Percentiles rank a stretch among this genome's conserved stretches.
phyloP scores from a whole-genome alignment of 2,888 invertebrate species.

The Zygothrica quintamaculata region DNA sequence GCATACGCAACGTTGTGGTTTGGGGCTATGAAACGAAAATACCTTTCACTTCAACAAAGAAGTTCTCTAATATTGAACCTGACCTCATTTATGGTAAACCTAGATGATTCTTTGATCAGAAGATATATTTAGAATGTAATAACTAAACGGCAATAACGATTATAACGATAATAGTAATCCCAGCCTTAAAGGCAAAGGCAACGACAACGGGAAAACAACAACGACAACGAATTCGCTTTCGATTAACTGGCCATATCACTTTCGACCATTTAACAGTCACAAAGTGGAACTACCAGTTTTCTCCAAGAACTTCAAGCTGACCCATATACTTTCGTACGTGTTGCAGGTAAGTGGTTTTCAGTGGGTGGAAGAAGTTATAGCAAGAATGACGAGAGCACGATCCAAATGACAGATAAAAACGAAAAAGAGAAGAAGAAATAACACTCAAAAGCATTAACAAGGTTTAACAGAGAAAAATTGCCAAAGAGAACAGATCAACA shows the following conservation, averaged over 20 bases:
- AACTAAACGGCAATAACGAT: conserved; percentile 41
- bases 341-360: conserved; percentile 19
- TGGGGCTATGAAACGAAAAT: conserved; percentile 31
- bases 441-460: too few relatives aligned
- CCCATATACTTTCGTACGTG: conserved; percentile 57
- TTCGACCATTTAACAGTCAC: conserved; percentile 58
- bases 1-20: conserved; percentile 26
- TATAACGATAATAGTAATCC: not conserved
- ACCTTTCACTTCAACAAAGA: conserved; percentile 6
- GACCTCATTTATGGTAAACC: conserved; percentile 43
- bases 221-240: conserved; percentile 72
- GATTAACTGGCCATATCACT: conserved; percentile 78
- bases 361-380: conserved; percentile 52
- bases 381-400: conserved; percentile 14
- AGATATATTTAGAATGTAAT: conserved; percentile 49
- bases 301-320: conserved; percentile 74
- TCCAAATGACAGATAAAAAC: conserved; percentile 2
- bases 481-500: conserved; percentile 1
- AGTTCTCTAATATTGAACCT: conserved; percentile 53
- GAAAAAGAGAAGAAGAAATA: not conserved
- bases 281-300: conserved; percentile 73
- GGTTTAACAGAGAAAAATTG: not conserved
- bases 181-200: not conserved
- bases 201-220: not conserved
- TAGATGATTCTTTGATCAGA: conserved; percentile 34